These are phyloP conservation scores for Cavia porcellus DNA, from an alignment of 2,113 vertebrate genomes.

Conservation along the genomic window DNA sequence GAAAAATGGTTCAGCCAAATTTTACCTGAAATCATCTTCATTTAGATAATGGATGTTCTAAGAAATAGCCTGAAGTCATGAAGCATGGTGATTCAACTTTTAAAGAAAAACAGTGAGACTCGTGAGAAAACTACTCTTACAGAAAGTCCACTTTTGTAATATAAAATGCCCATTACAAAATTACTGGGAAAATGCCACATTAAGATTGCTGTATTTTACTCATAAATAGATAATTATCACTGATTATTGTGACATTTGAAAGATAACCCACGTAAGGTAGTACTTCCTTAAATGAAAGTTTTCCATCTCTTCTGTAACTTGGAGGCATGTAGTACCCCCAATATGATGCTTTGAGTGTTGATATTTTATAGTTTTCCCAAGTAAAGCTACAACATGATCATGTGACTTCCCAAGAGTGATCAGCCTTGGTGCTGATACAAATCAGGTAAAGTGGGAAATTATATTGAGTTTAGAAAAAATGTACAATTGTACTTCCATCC, in stretches of 20 bases:
- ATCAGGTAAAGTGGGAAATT: neutral
- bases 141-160: neutral
- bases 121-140: neutral
- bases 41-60: neutral
- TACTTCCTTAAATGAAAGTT: neutral
- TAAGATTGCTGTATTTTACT: neutral
- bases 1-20: neutral
- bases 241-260: neutral
- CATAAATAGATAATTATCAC: neutral
- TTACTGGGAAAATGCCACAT: neutral
- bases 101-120: neutral
- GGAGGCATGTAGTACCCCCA: neutral
- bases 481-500: neutral
- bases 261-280: neutral
- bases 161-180: neutral
- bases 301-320: neutral
- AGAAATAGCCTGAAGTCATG: neutral
- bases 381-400: neutral
- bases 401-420: neutral
- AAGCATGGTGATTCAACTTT: neutral
- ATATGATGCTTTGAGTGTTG: rapidly evolving
- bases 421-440: neutral
- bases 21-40: constrained; percentile 37
- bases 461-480: neutral
- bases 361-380: neutral